Evolutionary conservation across 2,888 invertebrate species (phyloP).

Genomic region (Drosophila percnosoma): DNA sequence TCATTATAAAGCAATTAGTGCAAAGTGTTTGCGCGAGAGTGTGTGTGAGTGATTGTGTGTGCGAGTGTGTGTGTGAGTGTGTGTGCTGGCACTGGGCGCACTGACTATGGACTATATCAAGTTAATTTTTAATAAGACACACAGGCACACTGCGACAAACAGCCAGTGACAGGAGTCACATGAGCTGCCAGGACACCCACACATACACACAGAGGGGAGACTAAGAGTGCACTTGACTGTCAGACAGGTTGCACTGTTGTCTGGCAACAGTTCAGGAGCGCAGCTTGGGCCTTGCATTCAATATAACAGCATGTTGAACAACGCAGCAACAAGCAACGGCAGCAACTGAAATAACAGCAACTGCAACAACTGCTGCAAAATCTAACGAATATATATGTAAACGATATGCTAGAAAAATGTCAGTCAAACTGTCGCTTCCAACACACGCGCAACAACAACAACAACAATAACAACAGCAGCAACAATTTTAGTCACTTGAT

Average conservation of each 20-base stretch:
- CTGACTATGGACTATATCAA: slow-evolving; percentile 42
- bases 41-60: slow-evolving; percentile 15
- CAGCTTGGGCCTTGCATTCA: slow-evolving; percentile 64
- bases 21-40: slow-evolving; percentile 18
- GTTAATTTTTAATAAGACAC: slow-evolving; percentile 76
- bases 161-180: slow-evolving; percentile 76
- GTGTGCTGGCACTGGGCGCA: slow-evolving; percentile 28
- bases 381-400: slow-evolving; percentile 78
- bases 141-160: slow-evolving; percentile 55
- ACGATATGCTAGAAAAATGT: slow-evolving; percentile 83
- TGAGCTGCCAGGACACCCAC: slow-evolving; percentile 40
- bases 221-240: slow-evolving; percentile 37
- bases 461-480: slow-evolving; percentile 29
- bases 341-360: slow-evolving; percentile 23
- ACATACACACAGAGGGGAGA: background rate
- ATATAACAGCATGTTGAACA: slow-evolving; percentile 78
- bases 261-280: slow-evolving; percentile 43
- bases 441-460: slow-evolving; percentile 77
- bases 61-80: background rate
- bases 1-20: slow-evolving; percentile 81
- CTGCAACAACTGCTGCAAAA: slow-evolving; percentile 57
- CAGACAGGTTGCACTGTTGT: slow-evolving; percentile 68
- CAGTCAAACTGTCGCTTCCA: slow-evolving; percentile 84
- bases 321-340: slow-evolving; percentile 69
- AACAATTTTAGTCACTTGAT: slow-evolving; percentile 78